Percentiles rank a stretch among this genome's conserved stretches.
These are phyloP conservation scores for Agonopterix arenella DNA, from an alignment of 2,888 invertebrate genomes.

Conservation along the genomic window DNA sequence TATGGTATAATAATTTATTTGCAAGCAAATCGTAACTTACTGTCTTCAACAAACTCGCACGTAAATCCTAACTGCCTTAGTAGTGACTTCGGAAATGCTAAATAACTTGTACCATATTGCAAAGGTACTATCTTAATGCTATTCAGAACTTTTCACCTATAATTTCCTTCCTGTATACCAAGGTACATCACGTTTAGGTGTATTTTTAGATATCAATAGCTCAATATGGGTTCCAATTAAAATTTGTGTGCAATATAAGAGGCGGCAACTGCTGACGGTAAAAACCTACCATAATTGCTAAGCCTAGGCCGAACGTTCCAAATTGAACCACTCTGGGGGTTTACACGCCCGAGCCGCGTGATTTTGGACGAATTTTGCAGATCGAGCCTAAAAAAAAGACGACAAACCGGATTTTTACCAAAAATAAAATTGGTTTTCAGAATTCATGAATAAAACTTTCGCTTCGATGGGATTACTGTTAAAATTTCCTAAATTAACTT, in stretches of 20 bases:
- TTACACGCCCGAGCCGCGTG: slow-evolving; percentile 17
- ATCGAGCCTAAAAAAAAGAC: background rate
- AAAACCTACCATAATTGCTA: slow-evolving; percentile 40
- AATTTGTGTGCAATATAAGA: slow-evolving; percentile 44
- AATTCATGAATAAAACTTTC: background rate
- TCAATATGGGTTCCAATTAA: slow-evolving; percentile 62
- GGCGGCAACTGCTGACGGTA: slow-evolving; percentile 25
- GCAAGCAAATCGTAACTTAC: too few species aligned
- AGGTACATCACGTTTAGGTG: too few species aligned
- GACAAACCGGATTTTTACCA: background rate
- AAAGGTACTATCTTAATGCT: too few species aligned
- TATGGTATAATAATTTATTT: too few species aligned
- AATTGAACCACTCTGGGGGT: slow-evolving; percentile 19
- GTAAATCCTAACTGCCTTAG: too few species aligned
- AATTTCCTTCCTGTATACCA: too few species aligned
- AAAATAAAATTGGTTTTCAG: background rate
- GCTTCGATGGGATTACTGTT: background rate
- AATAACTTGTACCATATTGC: too few species aligned
- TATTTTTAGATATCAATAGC: slow-evolving; percentile 22
- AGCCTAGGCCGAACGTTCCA: slow-evolving; percentile 21
- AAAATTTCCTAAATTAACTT: slow-evolving; percentile 3
- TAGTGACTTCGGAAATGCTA: too few species aligned
- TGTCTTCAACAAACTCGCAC: too few species aligned
- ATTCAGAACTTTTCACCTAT: too few species aligned
- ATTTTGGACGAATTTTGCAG: slow-evolving; percentile 18